Conservation (phyloP, 2,113 vertebrate species). For the Psilopsiagon aurifrons region DNA sequence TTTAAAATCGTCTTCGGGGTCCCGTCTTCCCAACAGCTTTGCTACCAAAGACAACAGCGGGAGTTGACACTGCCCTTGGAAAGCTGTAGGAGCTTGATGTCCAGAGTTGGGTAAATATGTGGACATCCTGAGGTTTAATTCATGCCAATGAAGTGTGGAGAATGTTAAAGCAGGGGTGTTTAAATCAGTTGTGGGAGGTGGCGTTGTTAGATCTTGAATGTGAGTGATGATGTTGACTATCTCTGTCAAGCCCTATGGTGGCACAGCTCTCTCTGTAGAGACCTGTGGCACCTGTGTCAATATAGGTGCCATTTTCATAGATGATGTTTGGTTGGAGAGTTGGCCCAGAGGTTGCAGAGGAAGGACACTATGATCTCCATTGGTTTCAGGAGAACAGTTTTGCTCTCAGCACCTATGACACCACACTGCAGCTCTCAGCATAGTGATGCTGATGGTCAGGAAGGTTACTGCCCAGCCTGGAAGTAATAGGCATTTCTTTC, state of each 20-base stretch:
- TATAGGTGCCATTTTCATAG: not conserved
- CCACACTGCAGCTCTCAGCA: rapidly evolving
- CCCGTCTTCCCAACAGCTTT: not conserved
- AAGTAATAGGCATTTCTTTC: not conserved
- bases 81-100: not conserved
- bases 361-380: not conserved
- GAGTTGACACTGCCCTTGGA: not conserved
- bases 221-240: not conserved
- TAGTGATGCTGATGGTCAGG: not conserved
- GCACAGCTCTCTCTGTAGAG: not conserved
- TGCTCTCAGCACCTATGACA: rapidly evolving
- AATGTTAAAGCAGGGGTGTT: not conserved
- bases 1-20: not conserved
- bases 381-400: not conserved
- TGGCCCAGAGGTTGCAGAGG: not conserved
- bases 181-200: not conserved
- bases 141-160: rapidly evolving
- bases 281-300: not conserved
- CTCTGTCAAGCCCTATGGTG: not conserved
- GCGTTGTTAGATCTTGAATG: not conserved
- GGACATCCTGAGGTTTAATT: not conserved
- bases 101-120: rapidly evolving
- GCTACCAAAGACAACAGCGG: not conserved
- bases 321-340: not conserved
- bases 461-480: not conserved